A percentile compares a stretch with the other conserved stretches of the same genome.
phyloP scores from a whole-genome alignment of 2,797 vertebrate genomes.

The Toxotes lorentzi region DNA sequence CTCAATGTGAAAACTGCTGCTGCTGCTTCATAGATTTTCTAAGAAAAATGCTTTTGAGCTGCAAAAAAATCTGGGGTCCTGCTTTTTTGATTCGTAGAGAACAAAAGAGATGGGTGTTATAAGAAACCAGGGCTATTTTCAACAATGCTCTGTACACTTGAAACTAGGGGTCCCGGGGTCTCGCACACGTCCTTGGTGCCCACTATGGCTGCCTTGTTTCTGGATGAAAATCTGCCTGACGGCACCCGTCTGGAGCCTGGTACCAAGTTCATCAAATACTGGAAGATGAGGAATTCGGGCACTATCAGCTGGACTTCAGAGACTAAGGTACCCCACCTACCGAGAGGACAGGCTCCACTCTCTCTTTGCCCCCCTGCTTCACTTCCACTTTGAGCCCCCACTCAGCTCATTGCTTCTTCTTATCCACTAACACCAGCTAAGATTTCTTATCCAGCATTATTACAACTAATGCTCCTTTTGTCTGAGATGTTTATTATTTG shows the following conservation, averaged over 20 bases:
- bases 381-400: constrained; percentile 63
- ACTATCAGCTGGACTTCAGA: constrained; percentile 95
- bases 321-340: constrained; percentile 91
- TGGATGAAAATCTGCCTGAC: constrained; percentile 99
- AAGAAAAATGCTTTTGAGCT: constrained; percentile 85
- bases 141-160: constrained; percentile 86
- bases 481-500: constrained; percentile 66
- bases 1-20: constrained; percentile 88
- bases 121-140: constrained; percentile 83
- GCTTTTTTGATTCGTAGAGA: constrained; percentile 84
- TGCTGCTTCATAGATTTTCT: constrained; percentile 87
- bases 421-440: constrained; percentile 72
- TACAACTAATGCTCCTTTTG: constrained; percentile 45
- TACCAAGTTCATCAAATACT: constrained; percentile 98
- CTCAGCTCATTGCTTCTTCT: constrained; percentile 64
- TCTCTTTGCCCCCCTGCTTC: constrained; percentile 62
- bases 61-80: constrained; percentile 82
- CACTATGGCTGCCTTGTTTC: constrained; percentile 94
- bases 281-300: constrained; percentile 98
- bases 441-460: constrained; percentile 57
- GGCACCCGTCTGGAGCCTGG: constrained; percentile 94
- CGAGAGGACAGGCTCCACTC: constrained; percentile 75
- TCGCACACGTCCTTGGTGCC: constrained; percentile 92
- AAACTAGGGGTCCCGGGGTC: constrained; percentile 90
- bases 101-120: constrained; percentile 82